A percentile compares a stretch with the other conserved stretches of the same genome.
Evolutionary conservation across 2,113 vertebrate species (phyloP).

Genomic region (Aythya baeri): DNA sequence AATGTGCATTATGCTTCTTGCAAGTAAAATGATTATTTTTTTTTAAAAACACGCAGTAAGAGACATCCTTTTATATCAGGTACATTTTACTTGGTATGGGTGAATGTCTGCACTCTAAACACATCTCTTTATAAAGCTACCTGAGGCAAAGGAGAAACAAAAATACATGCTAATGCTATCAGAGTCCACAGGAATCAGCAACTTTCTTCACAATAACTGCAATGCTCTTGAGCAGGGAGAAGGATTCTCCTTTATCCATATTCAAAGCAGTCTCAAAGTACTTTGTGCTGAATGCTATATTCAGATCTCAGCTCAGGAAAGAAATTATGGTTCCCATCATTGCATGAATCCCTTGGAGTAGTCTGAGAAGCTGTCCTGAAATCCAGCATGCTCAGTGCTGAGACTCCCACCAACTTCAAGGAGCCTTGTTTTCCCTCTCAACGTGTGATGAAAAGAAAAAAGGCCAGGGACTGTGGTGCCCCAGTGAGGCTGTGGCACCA

Average conservation of each 20-base stretch:
- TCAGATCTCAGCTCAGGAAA: neutral
- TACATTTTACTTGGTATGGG: neutral
- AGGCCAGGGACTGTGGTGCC: accelerated
- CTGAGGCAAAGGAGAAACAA: conserved; percentile 44
- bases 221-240: neutral
- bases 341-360: neutral
- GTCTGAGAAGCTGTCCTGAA: neutral
- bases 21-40: neutral
- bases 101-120: conserved; percentile 18
- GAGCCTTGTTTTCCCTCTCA: neutral
- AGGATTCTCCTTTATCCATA: conserved; percentile 28
- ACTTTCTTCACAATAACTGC: conserved; percentile 33
- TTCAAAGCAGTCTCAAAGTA: conserved; percentile 45
- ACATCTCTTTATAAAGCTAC: conserved; percentile 21
- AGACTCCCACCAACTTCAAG: accelerated
- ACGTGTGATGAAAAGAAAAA: neutral
- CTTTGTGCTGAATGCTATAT: neutral
- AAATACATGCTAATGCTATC: conserved; percentile 47
- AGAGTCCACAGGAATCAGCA: conserved; percentile 52
- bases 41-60: neutral
- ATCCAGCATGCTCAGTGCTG: neutral
- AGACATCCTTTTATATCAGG: conserved; percentile 18
- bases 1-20: conserved; percentile 17
- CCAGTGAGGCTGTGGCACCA: accelerated
- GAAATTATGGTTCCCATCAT: neutral